These are phyloP conservation scores for Acipenser oxyrinchus DNA, from an alignment of 2,797 vertebrate species.

Conservation along the genomic window DNA sequence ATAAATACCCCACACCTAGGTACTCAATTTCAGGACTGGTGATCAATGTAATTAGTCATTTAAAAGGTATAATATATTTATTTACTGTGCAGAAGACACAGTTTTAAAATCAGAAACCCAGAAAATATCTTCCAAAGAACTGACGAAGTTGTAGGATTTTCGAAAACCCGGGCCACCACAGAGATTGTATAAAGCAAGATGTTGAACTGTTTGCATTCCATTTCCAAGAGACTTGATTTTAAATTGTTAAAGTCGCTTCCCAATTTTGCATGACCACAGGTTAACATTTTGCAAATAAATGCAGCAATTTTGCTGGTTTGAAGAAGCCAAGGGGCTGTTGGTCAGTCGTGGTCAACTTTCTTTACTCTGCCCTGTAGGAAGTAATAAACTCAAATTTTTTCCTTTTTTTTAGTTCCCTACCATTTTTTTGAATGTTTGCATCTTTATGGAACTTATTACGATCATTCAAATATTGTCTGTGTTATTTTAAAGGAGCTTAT, in stretches of 20 bases:
- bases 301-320: slow-evolving; percentile 31
- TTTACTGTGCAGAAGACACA: too few species aligned
- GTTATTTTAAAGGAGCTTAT: too few species aligned
- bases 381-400: too few species aligned
- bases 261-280: slow-evolving; percentile 20
- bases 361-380: too few species aligned
- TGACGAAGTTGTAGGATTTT: slow-evolving; percentile 12
- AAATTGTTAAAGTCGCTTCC: slow-evolving; percentile 25
- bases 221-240: slow-evolving; percentile 24
- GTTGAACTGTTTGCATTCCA: too few species aligned
- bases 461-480: too few species aligned
- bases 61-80: neutral
- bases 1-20: neutral
- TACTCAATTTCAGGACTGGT: neutral
- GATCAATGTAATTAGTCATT: neutral
- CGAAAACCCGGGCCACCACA: slow-evolving; percentile 17
- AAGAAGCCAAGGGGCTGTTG: too few species aligned
- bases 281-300: slow-evolving; percentile 31
- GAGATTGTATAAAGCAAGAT: neutral
- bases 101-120: slow-evolving; percentile 25
- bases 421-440: too few species aligned
- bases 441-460: too few species aligned
- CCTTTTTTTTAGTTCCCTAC: too few species aligned
- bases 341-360: too few species aligned
- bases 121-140: slow-evolving; percentile 45